Evolutionary conservation across 2,888 invertebrate genomes (phyloP).

Genomic region (Troglohyphantes excavatus): DNA sequence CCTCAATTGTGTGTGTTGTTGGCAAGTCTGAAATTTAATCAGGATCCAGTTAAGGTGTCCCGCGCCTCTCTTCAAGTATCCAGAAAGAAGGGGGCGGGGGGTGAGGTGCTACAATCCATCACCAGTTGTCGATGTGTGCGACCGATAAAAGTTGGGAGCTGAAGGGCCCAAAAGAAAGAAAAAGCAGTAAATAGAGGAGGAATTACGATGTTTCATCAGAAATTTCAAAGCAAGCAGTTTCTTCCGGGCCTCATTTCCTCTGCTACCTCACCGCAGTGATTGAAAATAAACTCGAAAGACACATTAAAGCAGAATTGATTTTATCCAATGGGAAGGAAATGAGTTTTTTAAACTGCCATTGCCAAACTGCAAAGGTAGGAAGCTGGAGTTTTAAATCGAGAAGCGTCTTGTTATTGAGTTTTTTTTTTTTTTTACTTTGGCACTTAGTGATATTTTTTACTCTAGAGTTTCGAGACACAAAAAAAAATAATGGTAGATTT

Average conservation of each 20-base stretch:
- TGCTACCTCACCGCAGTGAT: background rate
- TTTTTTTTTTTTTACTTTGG: background rate
- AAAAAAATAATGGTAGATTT: too few species aligned
- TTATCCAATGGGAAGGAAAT: conserved; percentile 13
- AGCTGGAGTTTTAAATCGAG: conserved; percentile 3
- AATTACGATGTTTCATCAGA: conserved; percentile 32
- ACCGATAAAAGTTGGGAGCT: conserved; percentile 50
- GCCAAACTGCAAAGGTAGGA: conserved; percentile 1
- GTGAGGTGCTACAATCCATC: conserved; percentile 41
- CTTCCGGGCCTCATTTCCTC: background rate
- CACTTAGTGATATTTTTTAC: conserved; percentile 5
- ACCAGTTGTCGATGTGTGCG: conserved; percentile 31
- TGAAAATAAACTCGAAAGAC: conserved; percentile 27
- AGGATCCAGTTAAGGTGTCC: conserved; percentile 49
- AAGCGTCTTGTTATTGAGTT: background rate
- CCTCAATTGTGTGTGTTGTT: conserved; percentile 47
- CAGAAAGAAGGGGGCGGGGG: background rate
- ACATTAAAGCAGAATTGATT: conserved; percentile 22
- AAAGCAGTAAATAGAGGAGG: conserved; percentile 33
- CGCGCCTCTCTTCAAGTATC: background rate
- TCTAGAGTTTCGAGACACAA: background rate
- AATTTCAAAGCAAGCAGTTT: conserved; percentile 30
- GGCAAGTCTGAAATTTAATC: conserved; percentile 60
- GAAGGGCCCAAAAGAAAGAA: conserved; percentile 4
- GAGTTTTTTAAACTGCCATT: background rate